Evolutionary conservation across 2,797 vertebrate genomes (phyloP), one percentile per base, ranked within the genome.

Genomic region (Micropoecilia bifurca): DNA sequence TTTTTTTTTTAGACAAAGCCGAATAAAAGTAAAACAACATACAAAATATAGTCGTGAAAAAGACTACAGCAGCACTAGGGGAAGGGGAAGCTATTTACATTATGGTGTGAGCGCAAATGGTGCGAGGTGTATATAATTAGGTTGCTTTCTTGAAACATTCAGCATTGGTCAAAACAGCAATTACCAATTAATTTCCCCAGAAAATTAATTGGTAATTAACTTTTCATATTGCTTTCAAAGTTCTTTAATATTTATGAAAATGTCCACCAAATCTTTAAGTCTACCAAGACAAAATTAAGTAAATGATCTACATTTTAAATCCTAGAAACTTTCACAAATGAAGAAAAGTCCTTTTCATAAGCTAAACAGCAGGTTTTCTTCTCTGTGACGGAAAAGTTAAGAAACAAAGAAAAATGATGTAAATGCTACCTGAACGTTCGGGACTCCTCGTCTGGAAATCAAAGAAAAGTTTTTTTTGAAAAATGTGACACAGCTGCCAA

Each of bases 401-500:
- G 53, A 88, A 88, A 88, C 75, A 88, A 86, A 85, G 71, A 76
- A 80, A 87, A 89, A 82, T 46, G 59, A 86, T 83, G 22, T 43
- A 81, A 92, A 88, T 77, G 80, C 87, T 85, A 75, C 48, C 9
- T n/a, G 71, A 87, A 74, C 81, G 76, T 83, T 74, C 77, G 83
- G 59, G 89, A 80, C 83, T 86, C 87, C 81, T 87, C 87, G 75
- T 88, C 81, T 90, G 77, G 76, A 88, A 90, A 92, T 94, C 88
- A 93, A 91, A 93, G 84, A 89, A 88, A 89, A 90, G 74, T 86
- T 89, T 91, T 91, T 83, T 76, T 88, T 88, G 93, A 90, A 89
- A 94, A 91, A 92, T 84, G 74, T 90, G 80, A 92, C 90, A 81
- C 80, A 88, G 78, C 91, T 93, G 94, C 92, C 93, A 95, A 90